phyloP scores from a whole-genome alignment of 2,888 invertebrate genomes.

The Drosophila fungiperda region DNA sequence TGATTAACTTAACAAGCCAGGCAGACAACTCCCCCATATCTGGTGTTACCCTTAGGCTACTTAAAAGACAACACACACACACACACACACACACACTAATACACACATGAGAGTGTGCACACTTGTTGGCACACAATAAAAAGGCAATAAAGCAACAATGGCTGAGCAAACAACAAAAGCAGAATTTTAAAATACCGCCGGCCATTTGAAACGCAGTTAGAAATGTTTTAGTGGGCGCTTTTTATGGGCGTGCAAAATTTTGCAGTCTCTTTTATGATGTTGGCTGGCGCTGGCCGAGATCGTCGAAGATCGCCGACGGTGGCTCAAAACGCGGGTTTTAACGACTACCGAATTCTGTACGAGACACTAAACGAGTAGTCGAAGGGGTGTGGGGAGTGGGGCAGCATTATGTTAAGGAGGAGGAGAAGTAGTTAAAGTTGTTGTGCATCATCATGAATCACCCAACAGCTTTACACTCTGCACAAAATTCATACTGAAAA shows the following conservation, averaged over 20 bases:
- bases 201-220: slow-evolving; percentile 53
- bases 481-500: neutral
- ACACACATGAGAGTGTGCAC: slow-evolving; percentile 16
- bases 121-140: slow-evolving; percentile 58
- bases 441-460: slow-evolving; percentile 40
- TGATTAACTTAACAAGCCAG: slow-evolving; percentile 11
- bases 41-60: slow-evolving; percentile 43
- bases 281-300: slow-evolving; percentile 36
- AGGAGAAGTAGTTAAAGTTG: slow-evolving; percentile 22
- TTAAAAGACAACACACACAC: slow-evolving; percentile 27
- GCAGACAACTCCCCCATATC: slow-evolving; percentile 8
- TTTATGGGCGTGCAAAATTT: slow-evolving; percentile 76
- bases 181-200: slow-evolving; percentile 66
- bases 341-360: slow-evolving; percentile 74
- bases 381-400: neutral
- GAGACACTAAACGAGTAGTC: neutral
- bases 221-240: slow-evolving; percentile 64
- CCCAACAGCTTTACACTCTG: slow-evolving; percentile 2
- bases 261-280: slow-evolving; percentile 63
- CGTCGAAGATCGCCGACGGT: slow-evolving; percentile 53
- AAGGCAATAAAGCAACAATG: slow-evolving; percentile 43
- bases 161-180: slow-evolving; percentile 21
- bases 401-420: neutral
- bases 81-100: slow-evolving; percentile 17
- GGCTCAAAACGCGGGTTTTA: slow-evolving; percentile 56